Evolutionary conservation across 1,140 invertebrate genomes (phyloP), one percentile per base, ranked within the genome.

Genomic region (Drosophila kanapiae): DNA sequence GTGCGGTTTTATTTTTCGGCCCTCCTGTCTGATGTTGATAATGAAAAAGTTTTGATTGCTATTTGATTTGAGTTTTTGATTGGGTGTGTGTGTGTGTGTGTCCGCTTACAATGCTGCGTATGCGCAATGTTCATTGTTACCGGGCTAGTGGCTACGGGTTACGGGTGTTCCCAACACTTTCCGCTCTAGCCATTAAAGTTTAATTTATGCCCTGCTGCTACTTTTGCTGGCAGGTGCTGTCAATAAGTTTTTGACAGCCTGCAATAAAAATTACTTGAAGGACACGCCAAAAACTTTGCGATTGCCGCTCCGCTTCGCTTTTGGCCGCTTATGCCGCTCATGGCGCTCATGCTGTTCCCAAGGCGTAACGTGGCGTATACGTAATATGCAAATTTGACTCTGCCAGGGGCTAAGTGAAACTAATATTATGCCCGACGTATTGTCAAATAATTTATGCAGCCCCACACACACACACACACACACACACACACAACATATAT

Each of bases 41-140:
- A 86, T 86, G 83, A 83, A 86, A 82, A 86, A 88, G 70, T 86
- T 86, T 88, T 88, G 83, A 86, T 86, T 86, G 83, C 84, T 88
- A 86, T 86, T 86, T 86, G 80, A 86, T 80, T 88, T 83, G 84
- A 83, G 84, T 88, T 83, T 80, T 83, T 77, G 76, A 83, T 83
- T 68, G 59, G 58, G 63, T 49, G 67, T 61, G 40, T 43, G 31
- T 11, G 59, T 56, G 14, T 33, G 60, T 47, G 16, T 58, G 49
- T 29, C 16, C 48, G n/a, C n/a, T 61, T 69, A 79, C 56, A 51
- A 75, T 61, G 54, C 65, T 72, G 80, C 83, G 79, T 86, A 87
- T 83, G 63, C 80, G 84, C 65, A 77, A 86, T 86, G 38, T 76
- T 75, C 65, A 43, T 43, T 65, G 57, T 27, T 35, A 64, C 29